A percentile compares a stretch with the other conserved stretches of the same genome.
Conservation (phyloP, 1,140 invertebrate genomes). For the Ladona fulva region DNA sequence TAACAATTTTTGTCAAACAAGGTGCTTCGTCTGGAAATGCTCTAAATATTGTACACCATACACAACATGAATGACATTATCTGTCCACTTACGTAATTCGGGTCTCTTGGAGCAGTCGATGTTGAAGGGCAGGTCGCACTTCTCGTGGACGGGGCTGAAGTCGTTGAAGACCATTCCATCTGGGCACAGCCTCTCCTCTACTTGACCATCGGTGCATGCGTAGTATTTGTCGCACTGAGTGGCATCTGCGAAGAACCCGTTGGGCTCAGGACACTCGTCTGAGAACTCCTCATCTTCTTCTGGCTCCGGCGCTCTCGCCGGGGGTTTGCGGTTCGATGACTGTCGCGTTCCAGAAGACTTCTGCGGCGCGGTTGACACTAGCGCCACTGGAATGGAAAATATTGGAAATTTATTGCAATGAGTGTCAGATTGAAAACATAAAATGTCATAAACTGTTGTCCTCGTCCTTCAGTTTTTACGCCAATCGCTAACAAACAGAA, state of each 20-base stretch:
- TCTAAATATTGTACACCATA: no score
- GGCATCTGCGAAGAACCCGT: slow-evolving; percentile 76
- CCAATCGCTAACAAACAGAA: no score
- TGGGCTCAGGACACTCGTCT: slow-evolving; percentile 67
- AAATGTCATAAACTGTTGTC: no score
- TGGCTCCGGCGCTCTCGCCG: background rate
- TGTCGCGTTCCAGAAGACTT: background rate
- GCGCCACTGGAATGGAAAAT: background rate
- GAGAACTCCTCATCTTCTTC: slow-evolving; percentile 31
- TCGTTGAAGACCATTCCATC: slow-evolving; percentile 91
- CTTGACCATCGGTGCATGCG: slow-evolving; percentile 58
- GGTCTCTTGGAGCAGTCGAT: slow-evolving; percentile 70
- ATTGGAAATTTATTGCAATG: no score
- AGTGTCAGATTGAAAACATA: no score
- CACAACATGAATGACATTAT: no score
- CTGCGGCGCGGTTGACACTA: background rate
- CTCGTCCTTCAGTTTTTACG: no score
- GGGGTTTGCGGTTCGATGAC: background rate
- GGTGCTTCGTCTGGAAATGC: no score
- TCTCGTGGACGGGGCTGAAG: slow-evolving; percentile 67
- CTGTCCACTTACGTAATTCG: slow-evolving; percentile 73
- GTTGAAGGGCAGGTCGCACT: slow-evolving; percentile 79
- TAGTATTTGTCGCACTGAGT: slow-evolving; percentile 89
- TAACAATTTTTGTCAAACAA: no score
- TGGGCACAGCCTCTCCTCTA: slow-evolving; percentile 69